Conservation (phyloP, 2,113 vertebrate species). For the Tachysurus vachellii region DNA sequence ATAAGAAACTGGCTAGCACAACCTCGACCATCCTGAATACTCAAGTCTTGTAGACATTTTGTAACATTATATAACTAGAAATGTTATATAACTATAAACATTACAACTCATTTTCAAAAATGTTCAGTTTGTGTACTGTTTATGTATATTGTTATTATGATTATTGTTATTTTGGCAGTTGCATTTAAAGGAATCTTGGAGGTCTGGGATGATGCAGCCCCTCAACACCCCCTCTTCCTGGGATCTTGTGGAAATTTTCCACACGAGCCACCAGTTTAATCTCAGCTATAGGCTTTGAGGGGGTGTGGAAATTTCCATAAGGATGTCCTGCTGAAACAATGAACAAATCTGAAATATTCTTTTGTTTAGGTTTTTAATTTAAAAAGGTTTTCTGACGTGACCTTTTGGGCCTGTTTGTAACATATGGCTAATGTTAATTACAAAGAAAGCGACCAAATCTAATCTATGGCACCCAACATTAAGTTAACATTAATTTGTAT, state of each 20-base stretch:
- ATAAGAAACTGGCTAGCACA: not conserved
- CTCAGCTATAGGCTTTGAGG: not conserved
- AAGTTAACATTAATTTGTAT: too few species aligned
- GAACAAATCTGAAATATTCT: not conserved
- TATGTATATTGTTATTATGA: not conserved
- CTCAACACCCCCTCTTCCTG: not conserved
- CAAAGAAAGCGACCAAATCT: too few species aligned
- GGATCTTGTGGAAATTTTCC: slow-evolving; percentile 9
- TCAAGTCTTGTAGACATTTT: not conserved
- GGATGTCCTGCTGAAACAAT: not conserved
- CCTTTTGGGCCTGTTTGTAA: not conserved
- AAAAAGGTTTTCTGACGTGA: not conserved
- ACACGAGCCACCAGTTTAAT: not conserved
- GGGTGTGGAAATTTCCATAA: not conserved
- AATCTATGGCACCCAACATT: too few species aligned
- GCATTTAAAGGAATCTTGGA: not conserved
- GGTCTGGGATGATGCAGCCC: too few species aligned
- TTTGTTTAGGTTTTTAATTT: too few species aligned
- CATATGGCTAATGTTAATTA: not conserved
- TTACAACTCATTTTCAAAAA: too few species aligned
- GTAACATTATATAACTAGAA: not conserved
- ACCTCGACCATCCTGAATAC: too few species aligned
- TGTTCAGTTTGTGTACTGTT: too few species aligned
- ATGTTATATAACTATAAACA: too few species aligned
- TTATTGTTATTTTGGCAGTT: not conserved